Conservation (phyloP, 2,113 vertebrate genomes). For the Telmatochromis bifrenatus region DNA sequence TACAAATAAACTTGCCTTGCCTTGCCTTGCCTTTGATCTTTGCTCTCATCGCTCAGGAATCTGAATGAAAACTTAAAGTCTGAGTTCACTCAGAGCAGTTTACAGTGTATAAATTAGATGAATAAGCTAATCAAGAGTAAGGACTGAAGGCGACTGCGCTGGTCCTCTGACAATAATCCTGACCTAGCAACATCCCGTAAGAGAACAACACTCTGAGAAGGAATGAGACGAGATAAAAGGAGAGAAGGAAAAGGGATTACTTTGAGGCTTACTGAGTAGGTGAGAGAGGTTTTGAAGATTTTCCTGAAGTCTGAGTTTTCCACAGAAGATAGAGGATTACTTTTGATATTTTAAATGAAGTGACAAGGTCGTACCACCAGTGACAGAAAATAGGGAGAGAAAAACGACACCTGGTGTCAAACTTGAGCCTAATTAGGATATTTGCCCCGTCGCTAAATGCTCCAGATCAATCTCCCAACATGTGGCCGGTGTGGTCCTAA, state of each 20-base stretch:
- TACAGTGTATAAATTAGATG: background rate
- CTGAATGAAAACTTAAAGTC: background rate
- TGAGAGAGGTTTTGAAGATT: background rate
- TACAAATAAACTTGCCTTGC: too few relatives aligned
- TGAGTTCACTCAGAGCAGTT: background rate
- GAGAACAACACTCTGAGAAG: background rate
- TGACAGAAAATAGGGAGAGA: background rate
- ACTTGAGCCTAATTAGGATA: conserved; percentile 10
- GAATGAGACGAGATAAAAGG: background rate
- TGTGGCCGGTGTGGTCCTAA: conserved; percentile 2
- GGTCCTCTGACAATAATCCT: background rate
- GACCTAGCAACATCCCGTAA: background rate
- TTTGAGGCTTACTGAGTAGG: background rate
- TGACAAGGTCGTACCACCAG: background rate
- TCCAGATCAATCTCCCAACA: conserved; percentile 22
- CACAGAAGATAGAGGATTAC: background rate
- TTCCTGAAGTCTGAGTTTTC: background rate
- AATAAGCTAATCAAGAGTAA: background rate
- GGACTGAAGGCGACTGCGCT: background rate
- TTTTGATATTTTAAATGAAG: background rate
- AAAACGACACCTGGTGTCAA: background rate
- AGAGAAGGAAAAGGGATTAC: background rate
- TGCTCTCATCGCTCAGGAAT: background rate
- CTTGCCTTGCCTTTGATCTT: background rate
- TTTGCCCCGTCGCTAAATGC: background rate